A percentile compares a stretch with the other conserved stretches of the same genome.
phyloP scores from a whole-genome alignment of 2,888 invertebrate species.

The Ochlodes sylvanus region DNA sequence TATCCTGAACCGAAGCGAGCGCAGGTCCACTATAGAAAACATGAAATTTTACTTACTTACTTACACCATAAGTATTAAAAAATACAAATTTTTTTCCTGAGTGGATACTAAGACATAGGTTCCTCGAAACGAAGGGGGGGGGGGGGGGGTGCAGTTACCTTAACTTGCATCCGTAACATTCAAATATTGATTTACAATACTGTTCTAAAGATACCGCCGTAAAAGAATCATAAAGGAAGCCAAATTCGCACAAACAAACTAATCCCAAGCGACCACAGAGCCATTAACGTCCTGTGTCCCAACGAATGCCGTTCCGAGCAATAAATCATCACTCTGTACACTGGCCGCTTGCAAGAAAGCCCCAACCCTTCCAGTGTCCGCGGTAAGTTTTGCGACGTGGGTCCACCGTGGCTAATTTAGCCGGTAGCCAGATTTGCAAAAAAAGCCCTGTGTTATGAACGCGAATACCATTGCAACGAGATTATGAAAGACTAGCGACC shows the following conservation, averaged over 20 bases:
- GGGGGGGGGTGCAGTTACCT: too few species aligned
- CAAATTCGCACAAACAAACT: not conserved
- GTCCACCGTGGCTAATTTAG: slow-evolving; percentile 18
- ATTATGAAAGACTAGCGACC: too few species aligned
- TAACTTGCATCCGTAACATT: not conserved
- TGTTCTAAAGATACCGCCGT: not conserved
- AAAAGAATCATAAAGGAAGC: not conserved
- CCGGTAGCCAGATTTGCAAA: not conserved
- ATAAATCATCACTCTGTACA: slow-evolving; percentile 23
- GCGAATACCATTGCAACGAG: too few species aligned
- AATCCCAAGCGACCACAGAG: slow-evolving; percentile 21
- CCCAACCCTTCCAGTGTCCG: slow-evolving; percentile 23
- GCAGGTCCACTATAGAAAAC: too few species aligned
- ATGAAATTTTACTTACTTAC: too few species aligned
- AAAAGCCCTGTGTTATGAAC: not conserved
- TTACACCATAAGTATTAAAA: too few species aligned
- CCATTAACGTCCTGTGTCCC: slow-evolving; percentile 10
- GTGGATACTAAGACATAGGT: too few species aligned
- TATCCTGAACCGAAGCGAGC: too few species aligned
- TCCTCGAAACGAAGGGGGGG: too few species aligned
- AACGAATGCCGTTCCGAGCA: not conserved
- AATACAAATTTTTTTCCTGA: too few species aligned
- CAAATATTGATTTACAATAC: slow-evolving; percentile 5
- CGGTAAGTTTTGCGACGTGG: not conserved
- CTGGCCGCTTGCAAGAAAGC: slow-evolving; percentile 2